Evolutionary conservation across 2,888 invertebrate species (phyloP).

Genomic region (Sinopyrophorus schimmeli): DNA sequence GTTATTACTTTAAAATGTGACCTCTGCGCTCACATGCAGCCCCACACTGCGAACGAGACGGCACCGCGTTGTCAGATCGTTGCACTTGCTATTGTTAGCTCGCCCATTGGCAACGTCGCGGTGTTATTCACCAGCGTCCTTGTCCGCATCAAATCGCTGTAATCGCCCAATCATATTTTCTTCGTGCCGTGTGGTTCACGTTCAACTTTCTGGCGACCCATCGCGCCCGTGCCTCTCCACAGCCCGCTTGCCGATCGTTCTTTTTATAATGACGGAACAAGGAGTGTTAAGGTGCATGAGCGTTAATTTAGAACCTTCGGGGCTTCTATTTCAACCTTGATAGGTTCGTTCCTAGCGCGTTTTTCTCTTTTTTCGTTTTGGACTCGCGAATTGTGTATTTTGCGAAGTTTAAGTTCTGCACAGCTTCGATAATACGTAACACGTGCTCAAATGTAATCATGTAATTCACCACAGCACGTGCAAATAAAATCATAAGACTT

Average conservation of each 20-base stretch:
- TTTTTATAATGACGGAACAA: constrained; percentile 2
- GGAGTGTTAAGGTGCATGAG: not conserved
- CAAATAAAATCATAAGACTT: too few species aligned
- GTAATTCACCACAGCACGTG: too few species aligned
- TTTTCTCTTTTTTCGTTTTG: too few species aligned
- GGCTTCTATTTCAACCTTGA: too few species aligned
- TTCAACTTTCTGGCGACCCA: too few species aligned
- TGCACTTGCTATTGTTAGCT: constrained; percentile 33
- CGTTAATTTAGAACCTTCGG: too few species aligned
- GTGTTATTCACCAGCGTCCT: constrained; percentile 37
- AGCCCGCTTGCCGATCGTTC: not conserved
- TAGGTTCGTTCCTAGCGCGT: too few species aligned
- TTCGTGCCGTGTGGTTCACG: constrained; percentile 13
- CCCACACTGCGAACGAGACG: constrained; percentile 28
- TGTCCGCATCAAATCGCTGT: constrained; percentile 32
- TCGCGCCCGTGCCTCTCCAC: too few species aligned
- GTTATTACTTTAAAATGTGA: constrained; percentile 29
- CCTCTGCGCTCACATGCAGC: constrained; percentile 21
- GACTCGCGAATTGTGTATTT: too few species aligned
- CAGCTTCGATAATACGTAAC: too few species aligned
- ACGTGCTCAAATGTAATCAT: too few species aligned
- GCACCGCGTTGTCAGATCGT: constrained; percentile 19
- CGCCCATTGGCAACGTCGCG: constrained; percentile 31
- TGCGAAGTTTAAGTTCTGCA: too few species aligned
- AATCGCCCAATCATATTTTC: constrained; percentile 30